Evolutionary conservation across 2,888 invertebrate genomes (phyloP).

Genomic region (Microctonus brassicae): DNA sequence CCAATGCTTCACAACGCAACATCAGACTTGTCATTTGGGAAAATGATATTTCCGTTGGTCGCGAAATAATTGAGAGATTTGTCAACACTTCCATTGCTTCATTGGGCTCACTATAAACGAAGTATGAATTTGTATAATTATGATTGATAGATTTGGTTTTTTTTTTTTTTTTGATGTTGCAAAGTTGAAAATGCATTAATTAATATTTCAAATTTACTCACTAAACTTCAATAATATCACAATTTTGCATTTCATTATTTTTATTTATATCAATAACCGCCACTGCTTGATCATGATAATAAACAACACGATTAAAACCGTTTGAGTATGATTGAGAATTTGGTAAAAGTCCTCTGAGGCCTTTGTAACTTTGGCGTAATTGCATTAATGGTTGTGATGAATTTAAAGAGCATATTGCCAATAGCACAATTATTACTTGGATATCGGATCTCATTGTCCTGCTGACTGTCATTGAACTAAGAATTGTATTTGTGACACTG

Average conservation of each 20-base stretch:
- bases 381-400: slow-evolving; percentile 53
- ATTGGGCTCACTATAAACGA: slow-evolving; percentile 76
- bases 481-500: slow-evolving; percentile 11
- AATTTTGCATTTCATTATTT: slow-evolving; percentile 79
- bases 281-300: slow-evolving; percentile 85
- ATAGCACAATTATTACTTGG: slow-evolving; percentile 40
- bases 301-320: slow-evolving; percentile 70
- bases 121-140: background rate
- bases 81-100: slow-evolving; percentile 77
- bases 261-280: slow-evolving; percentile 85
- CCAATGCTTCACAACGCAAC: slow-evolving; percentile 83
- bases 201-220: slow-evolving; percentile 72
- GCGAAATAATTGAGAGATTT: slow-evolving; percentile 75
- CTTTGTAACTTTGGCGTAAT: slow-evolving; percentile 55
- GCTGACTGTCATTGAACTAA: slow-evolving; percentile 30
- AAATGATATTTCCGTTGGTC: slow-evolving; percentile 78
- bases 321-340: slow-evolving; percentile 23
- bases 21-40: slow-evolving; percentile 84
- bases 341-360: slow-evolving; percentile 48
- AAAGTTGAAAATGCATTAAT: background rate
- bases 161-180: background rate
- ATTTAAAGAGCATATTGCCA: slow-evolving; percentile 37
- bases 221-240: slow-evolving; percentile 89
- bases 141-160: background rate
- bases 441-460: slow-evolving; percentile 42